These are phyloP conservation scores for Syngnathus floridae DNA, from an alignment of 2,113 vertebrate species.

Conservation along the genomic window DNA sequence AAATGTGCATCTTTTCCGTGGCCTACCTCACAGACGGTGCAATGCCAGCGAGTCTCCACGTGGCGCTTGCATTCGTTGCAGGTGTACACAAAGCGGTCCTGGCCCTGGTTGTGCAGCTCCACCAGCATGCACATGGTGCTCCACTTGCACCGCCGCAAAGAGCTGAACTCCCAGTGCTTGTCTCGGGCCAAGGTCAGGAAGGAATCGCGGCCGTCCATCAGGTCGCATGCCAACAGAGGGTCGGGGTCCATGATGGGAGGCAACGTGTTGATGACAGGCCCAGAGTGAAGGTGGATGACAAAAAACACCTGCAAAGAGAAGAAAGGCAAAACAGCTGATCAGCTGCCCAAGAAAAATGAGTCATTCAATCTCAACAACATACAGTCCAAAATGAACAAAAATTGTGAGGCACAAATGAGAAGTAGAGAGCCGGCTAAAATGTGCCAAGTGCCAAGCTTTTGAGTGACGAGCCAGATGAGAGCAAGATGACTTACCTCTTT, in stretches of 20 bases:
- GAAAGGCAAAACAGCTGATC: not conserved
- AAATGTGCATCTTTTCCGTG: not conserved
- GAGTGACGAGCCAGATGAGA: not conserved
- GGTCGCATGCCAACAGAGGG: conserved; percentile 85
- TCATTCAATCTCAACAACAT: too few species aligned
- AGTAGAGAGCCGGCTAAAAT: too few species aligned
- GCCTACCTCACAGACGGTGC: conserved; percentile 94
- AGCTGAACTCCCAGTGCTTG: conserved; percentile 99
- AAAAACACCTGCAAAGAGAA: conserved; percentile 85
- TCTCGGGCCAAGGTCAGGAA: conserved; percentile 94
- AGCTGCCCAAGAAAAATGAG: too few species aligned
- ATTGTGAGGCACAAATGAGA: too few species aligned
- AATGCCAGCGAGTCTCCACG: conserved; percentile 96
- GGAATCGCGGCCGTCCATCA: conserved; percentile 96
- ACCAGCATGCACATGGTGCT: conserved; percentile 97
- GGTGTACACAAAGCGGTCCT: conserved; percentile 98
- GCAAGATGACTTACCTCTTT: conserved; percentile 81
- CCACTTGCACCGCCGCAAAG: conserved; percentile 92
- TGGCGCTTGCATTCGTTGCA: conserved; percentile 99
- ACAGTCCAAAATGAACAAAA: too few species aligned
- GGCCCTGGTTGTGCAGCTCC: conserved; percentile 95
- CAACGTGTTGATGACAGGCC: conserved; percentile 88
- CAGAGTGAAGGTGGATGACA: conserved; percentile 91
- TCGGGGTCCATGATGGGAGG: conserved; percentile 93
- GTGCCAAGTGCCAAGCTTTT: too few species aligned